A percentile compares a stretch with the other conserved stretches of the same genome.
Conservation (phyloP, 92 coral and sea anemone species). For the Hydrozoanthus gracilis region DNA sequence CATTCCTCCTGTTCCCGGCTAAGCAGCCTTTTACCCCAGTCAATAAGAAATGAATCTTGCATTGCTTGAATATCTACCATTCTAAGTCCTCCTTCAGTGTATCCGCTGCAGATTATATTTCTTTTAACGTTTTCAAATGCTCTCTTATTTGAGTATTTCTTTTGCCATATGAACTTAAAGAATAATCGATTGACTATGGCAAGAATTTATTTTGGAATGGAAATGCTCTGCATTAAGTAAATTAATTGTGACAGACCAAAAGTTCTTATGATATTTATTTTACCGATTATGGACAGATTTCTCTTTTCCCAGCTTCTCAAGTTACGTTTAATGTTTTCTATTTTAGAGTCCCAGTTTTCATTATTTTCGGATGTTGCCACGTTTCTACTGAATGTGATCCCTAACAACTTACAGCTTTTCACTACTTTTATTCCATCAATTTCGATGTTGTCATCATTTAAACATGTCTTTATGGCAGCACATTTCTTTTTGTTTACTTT, state of each 20-base stretch:
- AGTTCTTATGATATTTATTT: constrained; percentile 1
- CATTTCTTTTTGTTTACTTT: too few relatives aligned
- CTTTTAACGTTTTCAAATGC: neutral
- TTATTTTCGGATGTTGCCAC: neutral
- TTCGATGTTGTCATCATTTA: neutral
- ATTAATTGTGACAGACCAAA: constrained; percentile 10
- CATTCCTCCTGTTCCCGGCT: too few relatives aligned
- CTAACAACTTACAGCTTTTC: neutral
- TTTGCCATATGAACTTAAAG: too few relatives aligned
- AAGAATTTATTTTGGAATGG: neutral
- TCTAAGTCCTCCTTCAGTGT: constrained; percentile 10
- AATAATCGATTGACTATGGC: neutral
- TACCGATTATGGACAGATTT: neutral
- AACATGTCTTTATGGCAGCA: too few relatives aligned
- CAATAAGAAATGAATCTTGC: neutral
- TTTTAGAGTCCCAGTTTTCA: constrained; percentile 6
- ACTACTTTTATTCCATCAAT: constrained; percentile 3
- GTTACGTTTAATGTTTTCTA: neutral
- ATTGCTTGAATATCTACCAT: too few relatives aligned
- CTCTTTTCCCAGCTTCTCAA: constrained; percentile 6
- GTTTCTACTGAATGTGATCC: neutral
- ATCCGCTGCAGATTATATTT: too few relatives aligned
- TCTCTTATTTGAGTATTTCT: neutral
- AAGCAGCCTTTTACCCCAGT: neutral
- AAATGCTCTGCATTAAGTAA: neutral